These are phyloP conservation scores for Leucania comma DNA, from an alignment of 2,888 invertebrate species.

Conservation along the genomic window DNA sequence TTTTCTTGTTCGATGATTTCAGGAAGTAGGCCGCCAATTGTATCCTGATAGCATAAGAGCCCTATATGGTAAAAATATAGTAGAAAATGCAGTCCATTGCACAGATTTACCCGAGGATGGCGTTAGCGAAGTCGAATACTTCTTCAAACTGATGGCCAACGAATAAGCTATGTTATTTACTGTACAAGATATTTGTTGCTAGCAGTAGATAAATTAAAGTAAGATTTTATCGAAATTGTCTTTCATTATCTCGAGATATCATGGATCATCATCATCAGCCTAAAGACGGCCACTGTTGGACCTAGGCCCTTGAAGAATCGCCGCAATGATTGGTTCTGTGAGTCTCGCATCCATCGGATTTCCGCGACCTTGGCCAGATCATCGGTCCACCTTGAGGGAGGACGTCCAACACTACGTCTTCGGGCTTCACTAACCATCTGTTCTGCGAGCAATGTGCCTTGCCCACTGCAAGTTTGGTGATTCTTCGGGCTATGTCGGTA, in stretches of 20 bases:
- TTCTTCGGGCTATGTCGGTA: too few species aligned
- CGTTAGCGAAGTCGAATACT: conserved; percentile 94
- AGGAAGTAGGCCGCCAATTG: conserved; percentile 91
- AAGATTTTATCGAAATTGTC: background rate
- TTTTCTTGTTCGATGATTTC: conserved; percentile 44
- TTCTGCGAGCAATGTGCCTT: too few species aligned
- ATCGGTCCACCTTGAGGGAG: too few species aligned
- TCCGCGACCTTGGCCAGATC: too few species aligned
- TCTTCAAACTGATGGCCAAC: conserved; percentile 92
- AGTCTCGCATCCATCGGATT: too few species aligned
- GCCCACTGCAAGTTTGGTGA: too few species aligned
- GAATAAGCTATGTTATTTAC: conserved; percentile 62
- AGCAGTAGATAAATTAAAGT: background rate
- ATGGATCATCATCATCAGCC: background rate
- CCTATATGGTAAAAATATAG: conserved; percentile 94
- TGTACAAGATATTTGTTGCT: background rate
- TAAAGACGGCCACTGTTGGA: too few species aligned
- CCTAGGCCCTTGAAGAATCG: too few species aligned
- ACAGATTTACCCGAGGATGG: conserved; percentile 98
- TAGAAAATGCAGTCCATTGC: conserved; percentile 97
- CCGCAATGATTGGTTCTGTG: too few species aligned
- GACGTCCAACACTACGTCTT: too few species aligned
- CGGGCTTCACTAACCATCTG: too few species aligned
- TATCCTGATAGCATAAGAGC: conserved; percentile 96
- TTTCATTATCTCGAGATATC: background rate